phyloP scores from a whole-genome alignment of 2,113 vertebrate genomes.

The Ailuropoda melanoleuca region DNA sequence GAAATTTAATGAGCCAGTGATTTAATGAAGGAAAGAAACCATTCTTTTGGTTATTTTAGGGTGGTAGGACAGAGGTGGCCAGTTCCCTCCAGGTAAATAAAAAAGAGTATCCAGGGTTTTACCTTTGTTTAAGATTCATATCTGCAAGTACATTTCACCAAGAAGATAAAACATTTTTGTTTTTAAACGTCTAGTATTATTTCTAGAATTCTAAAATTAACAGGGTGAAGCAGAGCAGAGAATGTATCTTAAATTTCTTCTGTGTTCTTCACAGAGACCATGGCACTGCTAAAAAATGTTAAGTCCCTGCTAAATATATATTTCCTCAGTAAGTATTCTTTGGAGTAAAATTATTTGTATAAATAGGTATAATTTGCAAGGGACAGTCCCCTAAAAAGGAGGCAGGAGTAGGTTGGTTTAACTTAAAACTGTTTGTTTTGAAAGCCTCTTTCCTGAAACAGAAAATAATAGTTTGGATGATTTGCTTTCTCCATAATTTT shows the following conservation, averaged over 20 bases:
- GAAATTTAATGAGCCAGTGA: not conserved
- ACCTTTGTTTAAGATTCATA: constrained; percentile 31
- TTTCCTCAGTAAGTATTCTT: not conserved
- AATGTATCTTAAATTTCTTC: constrained; percentile 22
- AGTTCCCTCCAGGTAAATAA: constrained; percentile 20
- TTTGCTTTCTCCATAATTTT: constrained; percentile 12
- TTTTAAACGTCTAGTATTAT: constrained; percentile 36
- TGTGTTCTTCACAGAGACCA: not conserved
- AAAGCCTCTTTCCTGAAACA: constrained; percentile 53
- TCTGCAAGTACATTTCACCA: not conserved
- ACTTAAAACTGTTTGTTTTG: not conserved
- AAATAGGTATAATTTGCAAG: not conserved
- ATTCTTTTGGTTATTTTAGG: not conserved
- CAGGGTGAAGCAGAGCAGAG: not conserved
- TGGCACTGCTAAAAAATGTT: not conserved
- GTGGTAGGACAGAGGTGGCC: not conserved
- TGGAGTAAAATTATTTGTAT: not conserved
- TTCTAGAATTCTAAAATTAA: constrained; percentile 53
- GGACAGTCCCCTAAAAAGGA: not conserved
- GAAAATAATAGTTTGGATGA: not conserved
- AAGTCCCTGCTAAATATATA: not conserved
- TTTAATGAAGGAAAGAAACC: not conserved
- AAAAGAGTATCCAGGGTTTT: not conserved
- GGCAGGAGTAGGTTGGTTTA: not conserved
- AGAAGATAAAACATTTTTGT: not conserved